These are phyloP conservation scores for Madoqua kirkii DNA, from an alignment of 2,113 vertebrate genomes.

Conservation along the genomic window DNA sequence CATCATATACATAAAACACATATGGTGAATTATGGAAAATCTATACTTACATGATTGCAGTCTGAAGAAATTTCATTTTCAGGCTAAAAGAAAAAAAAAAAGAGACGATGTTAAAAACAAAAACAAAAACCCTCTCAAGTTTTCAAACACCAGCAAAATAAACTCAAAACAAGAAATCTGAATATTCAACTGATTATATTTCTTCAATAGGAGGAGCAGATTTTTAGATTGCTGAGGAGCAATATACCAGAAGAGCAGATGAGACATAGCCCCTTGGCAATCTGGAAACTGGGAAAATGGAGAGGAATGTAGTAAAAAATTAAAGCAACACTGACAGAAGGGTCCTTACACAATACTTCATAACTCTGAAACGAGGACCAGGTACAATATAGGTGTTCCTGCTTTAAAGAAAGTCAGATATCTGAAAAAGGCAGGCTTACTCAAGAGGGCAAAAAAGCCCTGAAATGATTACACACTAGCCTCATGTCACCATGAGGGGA, in stretches of 20 bases:
- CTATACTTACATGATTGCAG: constrained; percentile 96
- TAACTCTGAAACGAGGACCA: background rate
- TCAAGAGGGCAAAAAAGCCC: background rate
- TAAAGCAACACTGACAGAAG: background rate
- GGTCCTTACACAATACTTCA: background rate
- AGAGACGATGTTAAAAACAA: constrained; percentile 32
- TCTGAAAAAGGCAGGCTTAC: background rate
- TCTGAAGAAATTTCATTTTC: constrained; percentile 94
- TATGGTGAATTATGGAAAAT: constrained; percentile 15
- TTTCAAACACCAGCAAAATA: constrained; percentile 56
- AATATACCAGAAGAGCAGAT: background rate
- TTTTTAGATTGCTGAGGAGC: background rate
- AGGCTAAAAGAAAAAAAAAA: constrained; percentile 79
- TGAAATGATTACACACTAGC: background rate
- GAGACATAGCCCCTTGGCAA: background rate
- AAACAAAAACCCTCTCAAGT: constrained; percentile 8
- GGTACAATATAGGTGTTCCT: background rate
- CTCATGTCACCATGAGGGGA: background rate
- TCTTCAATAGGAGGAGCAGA: background rate
- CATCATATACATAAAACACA: constrained; percentile 2
- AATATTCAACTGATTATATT: constrained; percentile 43
- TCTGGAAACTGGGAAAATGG: background rate
- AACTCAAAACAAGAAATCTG: constrained; percentile 36
- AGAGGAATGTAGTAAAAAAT: background rate
- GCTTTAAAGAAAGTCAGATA: background rate